Evolutionary conservation across 2,888 invertebrate genomes (phyloP).

Genomic region (Plagiodera versicolora): DNA sequence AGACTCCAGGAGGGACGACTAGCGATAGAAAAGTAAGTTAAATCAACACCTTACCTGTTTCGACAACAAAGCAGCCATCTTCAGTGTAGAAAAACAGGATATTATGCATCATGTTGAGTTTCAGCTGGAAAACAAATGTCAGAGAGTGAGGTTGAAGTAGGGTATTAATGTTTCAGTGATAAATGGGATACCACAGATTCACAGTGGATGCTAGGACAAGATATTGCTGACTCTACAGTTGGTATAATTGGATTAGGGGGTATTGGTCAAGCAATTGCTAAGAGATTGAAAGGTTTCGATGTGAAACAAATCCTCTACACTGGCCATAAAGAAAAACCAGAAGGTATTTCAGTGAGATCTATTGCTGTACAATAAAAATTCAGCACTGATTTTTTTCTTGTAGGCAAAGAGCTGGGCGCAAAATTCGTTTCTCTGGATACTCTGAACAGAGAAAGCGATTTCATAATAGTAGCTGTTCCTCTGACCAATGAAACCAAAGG

Average conservation of each 20-base stretch:
- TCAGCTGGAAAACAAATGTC: too few relatives aligned
- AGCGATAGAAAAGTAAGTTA: conserved; percentile 63
- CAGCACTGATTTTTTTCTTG: conserved; percentile 14
- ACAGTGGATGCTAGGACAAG: conserved; percentile 78
- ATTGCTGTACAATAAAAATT: not conserved
- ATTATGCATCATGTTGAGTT: too few relatives aligned
- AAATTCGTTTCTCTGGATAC: conserved; percentile 68
- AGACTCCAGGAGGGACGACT: conserved; percentile 74
- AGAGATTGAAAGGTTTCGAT: conserved; percentile 73
- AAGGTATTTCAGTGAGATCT: conserved; percentile 53
- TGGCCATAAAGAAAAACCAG: conserved; percentile 68
- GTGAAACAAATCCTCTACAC: conserved; percentile 72
- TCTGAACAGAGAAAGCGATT: conserved; percentile 72
- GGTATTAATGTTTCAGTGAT: conserved; percentile 22
- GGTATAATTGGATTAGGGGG: conserved; percentile 84
- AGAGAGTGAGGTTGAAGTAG: too few relatives aligned
- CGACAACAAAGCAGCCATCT: too few relatives aligned
- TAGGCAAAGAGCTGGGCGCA: conserved; percentile 61
- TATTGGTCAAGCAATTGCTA: conserved; percentile 75
- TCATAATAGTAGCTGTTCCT: conserved; percentile 70
- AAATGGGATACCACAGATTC: conserved; percentile 59
- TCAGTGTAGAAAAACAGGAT: too few relatives aligned
- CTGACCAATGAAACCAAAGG: conserved; percentile 68
- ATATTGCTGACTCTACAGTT: conserved; percentile 75
- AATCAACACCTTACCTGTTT: too few relatives aligned